phyloP scores from a whole-genome alignment of 2,888 invertebrate species.

The Gibbula magus region DNA sequence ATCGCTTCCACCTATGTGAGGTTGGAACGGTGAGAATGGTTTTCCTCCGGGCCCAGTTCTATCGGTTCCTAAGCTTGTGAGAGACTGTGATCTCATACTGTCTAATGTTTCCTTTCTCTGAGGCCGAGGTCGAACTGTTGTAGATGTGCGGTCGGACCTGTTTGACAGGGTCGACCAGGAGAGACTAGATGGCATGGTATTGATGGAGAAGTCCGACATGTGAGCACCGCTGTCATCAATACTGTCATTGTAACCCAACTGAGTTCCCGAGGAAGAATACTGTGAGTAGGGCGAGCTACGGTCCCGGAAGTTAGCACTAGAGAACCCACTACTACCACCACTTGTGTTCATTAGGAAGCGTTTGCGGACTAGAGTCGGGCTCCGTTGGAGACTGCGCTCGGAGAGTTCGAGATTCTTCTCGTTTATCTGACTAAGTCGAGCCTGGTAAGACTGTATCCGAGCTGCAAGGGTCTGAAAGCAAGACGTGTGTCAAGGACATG shows the following conservation, averaged over 20 bases:
- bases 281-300: not conserved
- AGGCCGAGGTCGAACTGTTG: not conserved
- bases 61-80: not conserved
- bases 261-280: not conserved
- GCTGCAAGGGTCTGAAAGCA: conserved; percentile 65
- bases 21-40: conserved; percentile 12
- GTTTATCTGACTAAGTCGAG: conserved; percentile 60
- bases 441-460: conserved; percentile 64
- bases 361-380: conserved; percentile 20
- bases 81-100: not conserved
- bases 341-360: conserved; percentile 23
- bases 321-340: conserved; percentile 16
- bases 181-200: conserved; percentile 8
- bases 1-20: not conserved
- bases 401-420: conserved; percentile 61
- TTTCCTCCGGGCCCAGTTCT: not conserved
- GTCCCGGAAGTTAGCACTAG: conserved; percentile 1
- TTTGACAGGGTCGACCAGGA: conserved; percentile 25
- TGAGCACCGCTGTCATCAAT: conserved; percentile 31
- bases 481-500: conserved; percentile 2
- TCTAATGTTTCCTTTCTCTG: not conserved
- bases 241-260: conserved; percentile 27
- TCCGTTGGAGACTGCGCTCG: conserved; percentile 41
- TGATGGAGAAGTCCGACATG: conserved; percentile 27
- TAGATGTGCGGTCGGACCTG: conserved; percentile 10